Base-by-base conservation (phyloP, 2,113 vertebrate genomes). In the Odobenus rosmarus region DNA sequence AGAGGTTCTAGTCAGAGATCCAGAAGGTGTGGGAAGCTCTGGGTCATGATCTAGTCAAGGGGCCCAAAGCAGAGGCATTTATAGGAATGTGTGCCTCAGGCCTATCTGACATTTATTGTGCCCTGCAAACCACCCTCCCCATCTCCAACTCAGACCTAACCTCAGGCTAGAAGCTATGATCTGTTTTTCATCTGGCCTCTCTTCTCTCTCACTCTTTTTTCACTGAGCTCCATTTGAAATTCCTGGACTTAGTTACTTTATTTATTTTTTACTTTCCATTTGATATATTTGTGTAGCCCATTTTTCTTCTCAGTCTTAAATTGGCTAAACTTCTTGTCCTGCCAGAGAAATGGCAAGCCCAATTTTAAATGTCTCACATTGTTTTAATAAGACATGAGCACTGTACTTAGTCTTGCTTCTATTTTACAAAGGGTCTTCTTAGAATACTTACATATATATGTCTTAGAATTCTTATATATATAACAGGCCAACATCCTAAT, bases 261-360 rank as follows among this genome's bases (percentile, higher is more conserved):
- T 88, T 51, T 95, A 67, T 90, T 49, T 95, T 98, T 51, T 96
- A 67, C 69, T 98, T 89, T 94, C 13, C 55, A n/a, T 93, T 91
- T 96, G 90, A 39, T 96, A 76, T 92, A 69, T 49, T 7, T 69
- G 14, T 57, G 14, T 42, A 81, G 39, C 7, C 36, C 15, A 46
- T 83, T 86, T 95, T 94, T 95, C 84, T 93, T 94, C 96, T 87
- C 26, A 53, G 2, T 71, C 13, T 89, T 94, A 95, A 94, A 72
- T 82, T 92, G 42, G n/a, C 57, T 89, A 71, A 76, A 72, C 94
- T 94, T 23, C 26, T 96, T 85, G 93, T 86, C 16, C 81, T 95
- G 36, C 23, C 46, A 83, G 67, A 92, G 74, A 90, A 94, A 92
- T 72, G 72, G 51, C 71, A 95, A 82, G 36, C 13, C 36, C 51